Percentiles rank a stretch among this genome's conserved stretches.
Conservation (phyloP, 2,888 invertebrate genomes). For the Busseola fusca region DNA sequence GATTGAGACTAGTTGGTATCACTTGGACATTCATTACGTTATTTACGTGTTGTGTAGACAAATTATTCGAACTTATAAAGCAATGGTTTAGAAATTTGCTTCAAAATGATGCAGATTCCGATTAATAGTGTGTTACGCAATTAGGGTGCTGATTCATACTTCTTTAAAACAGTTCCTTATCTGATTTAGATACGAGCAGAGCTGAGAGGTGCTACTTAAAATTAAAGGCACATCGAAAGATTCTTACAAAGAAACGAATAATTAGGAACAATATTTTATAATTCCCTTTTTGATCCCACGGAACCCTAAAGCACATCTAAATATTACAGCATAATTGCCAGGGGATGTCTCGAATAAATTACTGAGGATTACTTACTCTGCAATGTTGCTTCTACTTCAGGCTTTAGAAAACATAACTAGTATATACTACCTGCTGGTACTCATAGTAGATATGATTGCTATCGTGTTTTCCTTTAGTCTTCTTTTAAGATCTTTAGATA, state of each 20-base stretch:
- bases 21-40: too few relatives aligned
- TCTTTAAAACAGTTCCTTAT: not conserved
- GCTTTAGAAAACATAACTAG: conserved; percentile 39
- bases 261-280: conserved; percentile 34
- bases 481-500: conserved; percentile 36
- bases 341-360: conserved; percentile 67
- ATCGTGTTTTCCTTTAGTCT: conserved; percentile 25
- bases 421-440: conserved; percentile 3
- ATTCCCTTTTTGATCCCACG: conserved; percentile 49
- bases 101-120: too few relatives aligned
- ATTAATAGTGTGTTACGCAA: too few relatives aligned
- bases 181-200: not conserved
- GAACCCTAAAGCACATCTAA: conserved; percentile 62
- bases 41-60: too few relatives aligned
- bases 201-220: not conserved
- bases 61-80: too few relatives aligned
- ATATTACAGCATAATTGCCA: conserved; percentile 67
- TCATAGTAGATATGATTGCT: conserved; percentile 33
- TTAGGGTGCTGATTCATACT: too few relatives aligned
- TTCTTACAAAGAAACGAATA: conserved; percentile 21
- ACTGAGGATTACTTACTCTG: conserved; percentile 61
- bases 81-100: too few relatives aligned
- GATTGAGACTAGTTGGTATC: too few relatives aligned
- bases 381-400: conserved; percentile 56
- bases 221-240: not conserved